Conservation (phyloP, 2,113 vertebrate genomes). For the Larimichthys crocea region DNA sequence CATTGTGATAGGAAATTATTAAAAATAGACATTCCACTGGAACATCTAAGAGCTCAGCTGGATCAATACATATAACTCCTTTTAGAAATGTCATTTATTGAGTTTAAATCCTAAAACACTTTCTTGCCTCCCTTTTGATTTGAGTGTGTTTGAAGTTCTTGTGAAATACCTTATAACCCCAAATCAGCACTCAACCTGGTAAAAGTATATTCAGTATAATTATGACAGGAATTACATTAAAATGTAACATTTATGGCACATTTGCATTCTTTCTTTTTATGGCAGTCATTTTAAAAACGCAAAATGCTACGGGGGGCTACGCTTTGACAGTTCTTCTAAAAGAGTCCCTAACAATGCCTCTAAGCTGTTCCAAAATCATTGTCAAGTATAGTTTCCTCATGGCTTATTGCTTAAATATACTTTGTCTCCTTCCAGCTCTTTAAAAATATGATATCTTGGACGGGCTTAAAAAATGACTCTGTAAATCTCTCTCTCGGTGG, state of each 20-base stretch:
- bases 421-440: conserved; percentile 63
- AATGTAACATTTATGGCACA: conserved; percentile 50
- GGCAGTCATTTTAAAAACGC: conserved; percentile 60
- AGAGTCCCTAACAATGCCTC: conserved; percentile 56
- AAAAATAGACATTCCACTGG: conserved; percentile 6
- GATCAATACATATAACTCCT: conserved; percentile 29
- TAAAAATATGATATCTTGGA: conserved; percentile 62
- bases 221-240: conserved; percentile 30
- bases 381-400: conserved; percentile 61
- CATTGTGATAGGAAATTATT: conserved; percentile 11
- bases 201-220: conserved; percentile 16
- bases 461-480: conserved; percentile 50
- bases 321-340: conserved; percentile 42
- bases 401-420: conserved; percentile 69
- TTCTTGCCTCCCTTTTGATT: conserved; percentile 12
- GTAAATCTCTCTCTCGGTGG: conserved; percentile 63
- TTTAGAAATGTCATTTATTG: conserved; percentile 23
- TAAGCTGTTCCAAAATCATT: conserved; percentile 63
- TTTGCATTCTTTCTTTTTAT: conserved; percentile 48
- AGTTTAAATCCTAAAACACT: conserved; percentile 28
- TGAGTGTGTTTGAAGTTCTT: conserved; percentile 35
- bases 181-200: conserved; percentile 5
- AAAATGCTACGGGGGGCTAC: conserved; percentile 34
- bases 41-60: conserved; percentile 4
- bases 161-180: conserved; percentile 27